Conservation (phyloP, 2,888 invertebrate genomes). For the Ptychoptera albimana region DNA sequence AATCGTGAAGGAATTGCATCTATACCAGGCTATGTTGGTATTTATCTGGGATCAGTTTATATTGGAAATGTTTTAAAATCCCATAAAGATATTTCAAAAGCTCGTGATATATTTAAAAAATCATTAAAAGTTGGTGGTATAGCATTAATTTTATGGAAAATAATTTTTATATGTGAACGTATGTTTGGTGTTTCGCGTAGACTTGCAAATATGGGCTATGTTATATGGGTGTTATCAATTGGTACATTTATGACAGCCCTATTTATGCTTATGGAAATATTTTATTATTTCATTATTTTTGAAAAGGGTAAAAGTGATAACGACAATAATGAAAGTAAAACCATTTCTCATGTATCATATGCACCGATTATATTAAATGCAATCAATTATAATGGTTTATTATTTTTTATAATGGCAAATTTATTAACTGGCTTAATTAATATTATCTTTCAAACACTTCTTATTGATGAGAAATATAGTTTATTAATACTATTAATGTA, state of each 20-base stretch:
- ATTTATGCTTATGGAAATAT: slow-evolving; percentile 39
- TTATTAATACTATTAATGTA: slow-evolving; percentile 41
- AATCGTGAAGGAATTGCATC: slow-evolving; percentile 89
- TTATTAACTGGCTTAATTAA: slow-evolving; percentile 73
- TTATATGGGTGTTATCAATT: slow-evolving; percentile 55
- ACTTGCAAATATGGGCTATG: slow-evolving; percentile 69
- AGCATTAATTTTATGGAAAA: slow-evolving; percentile 27
- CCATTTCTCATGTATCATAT: slow-evolving; percentile 10
- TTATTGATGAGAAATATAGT: slow-evolving; percentile 28
- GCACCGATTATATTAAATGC: slow-evolving; percentile 46
- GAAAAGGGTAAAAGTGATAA: slow-evolving; percentile 12
- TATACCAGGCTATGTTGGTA: slow-evolving; percentile 63
- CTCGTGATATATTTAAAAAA: slow-evolving; percentile 16
- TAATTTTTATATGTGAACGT: slow-evolving; percentile 32
- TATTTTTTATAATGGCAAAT: slow-evolving; percentile 74
- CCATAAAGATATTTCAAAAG: slow-evolving; percentile 19
- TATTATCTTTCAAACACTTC: slow-evolving; percentile 46
- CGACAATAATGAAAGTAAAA: slow-evolving; percentile 5
- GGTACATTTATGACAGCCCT: slow-evolving; percentile 38
- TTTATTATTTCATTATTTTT: slow-evolving; percentile 15
- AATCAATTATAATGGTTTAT: slow-evolving; percentile 65
- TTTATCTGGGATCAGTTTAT: slow-evolving; percentile 62
- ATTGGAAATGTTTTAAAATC: slow-evolving; percentile 37
- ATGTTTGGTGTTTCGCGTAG: slow-evolving; percentile 55
- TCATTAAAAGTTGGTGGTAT: slow-evolving; percentile 15